phyloP scores from a whole-genome alignment of 2,888 invertebrate species.

The Pseudococcus viburni region DNA sequence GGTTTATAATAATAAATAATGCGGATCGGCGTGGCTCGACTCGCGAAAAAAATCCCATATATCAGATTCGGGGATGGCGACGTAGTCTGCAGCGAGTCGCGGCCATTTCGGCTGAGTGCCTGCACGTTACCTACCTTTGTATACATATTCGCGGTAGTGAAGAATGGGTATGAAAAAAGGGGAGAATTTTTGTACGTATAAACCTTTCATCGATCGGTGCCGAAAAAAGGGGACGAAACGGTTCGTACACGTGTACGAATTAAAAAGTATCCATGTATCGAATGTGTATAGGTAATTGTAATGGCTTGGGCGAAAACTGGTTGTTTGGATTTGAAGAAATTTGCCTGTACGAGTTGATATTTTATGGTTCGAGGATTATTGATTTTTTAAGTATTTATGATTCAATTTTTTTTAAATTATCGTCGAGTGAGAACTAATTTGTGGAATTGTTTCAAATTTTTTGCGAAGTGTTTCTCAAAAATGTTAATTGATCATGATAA shows the following conservation, averaged over 20 bases:
- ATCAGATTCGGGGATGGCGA: background rate
- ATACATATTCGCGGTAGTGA: background rate
- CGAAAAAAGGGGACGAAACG: conserved; percentile 13
- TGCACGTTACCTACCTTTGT: conserved; percentile 54
- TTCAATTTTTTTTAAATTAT: no score
- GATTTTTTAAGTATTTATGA: no score
- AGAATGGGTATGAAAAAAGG: conserved; percentile 4
- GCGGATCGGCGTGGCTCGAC: background rate
- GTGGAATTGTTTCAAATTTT: no score
- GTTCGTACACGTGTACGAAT: conserved; percentile 48
- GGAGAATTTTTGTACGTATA: conserved; percentile 14
- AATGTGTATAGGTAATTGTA: background rate
- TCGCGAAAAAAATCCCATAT: background rate
- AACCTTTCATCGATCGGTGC: conserved; percentile 56
- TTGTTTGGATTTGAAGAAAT: background rate
- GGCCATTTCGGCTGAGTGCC: conserved; percentile 50
- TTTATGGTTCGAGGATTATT: no score
- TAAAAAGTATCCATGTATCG: conserved; percentile 18
- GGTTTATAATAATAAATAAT: conserved; percentile 65
- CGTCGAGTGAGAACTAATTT: no score
- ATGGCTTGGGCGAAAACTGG: background rate
- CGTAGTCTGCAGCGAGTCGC: background rate
- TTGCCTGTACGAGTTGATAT: no score
- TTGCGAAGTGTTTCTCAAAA: no score
- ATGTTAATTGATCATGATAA: no score